Base-by-base conservation (phyloP, 2,113 vertebrate genomes). In the Crotalus viridis region DNA sequence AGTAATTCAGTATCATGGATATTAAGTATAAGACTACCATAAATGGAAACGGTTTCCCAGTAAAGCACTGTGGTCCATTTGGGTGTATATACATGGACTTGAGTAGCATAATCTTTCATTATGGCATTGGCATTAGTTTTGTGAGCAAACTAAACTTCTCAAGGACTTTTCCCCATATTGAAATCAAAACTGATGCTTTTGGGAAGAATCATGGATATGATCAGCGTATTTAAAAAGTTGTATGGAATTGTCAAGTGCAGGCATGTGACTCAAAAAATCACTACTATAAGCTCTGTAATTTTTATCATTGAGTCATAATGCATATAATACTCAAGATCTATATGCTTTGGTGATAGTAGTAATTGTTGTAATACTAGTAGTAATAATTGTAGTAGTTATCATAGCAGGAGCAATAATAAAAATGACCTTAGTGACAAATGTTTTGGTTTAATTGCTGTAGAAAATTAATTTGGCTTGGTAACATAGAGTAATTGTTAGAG, bases 21-120 rank as follows among this genome's bases (percentile, higher is more conserved):
- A 85, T 56, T 91, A 92, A 61, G 21, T 0, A 24, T 85, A 96
- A 88, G 74, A 96, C 94, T 64, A 93, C 97, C 96, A 94, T 97
- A 97, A 95, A 97, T 95, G 96, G 97, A 95, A 87, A 97, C 59
- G 88, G 95, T 96, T 96, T 95, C 95, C 90, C 64, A 69, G 69
- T n/a, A 91, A 91, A 91, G 87, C 74, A 74, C 90, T 94, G 94
- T 91, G 93, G 89, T 89, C 94, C 94, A 46, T 96, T 92, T 22
- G 94, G 92, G 0, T 61, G 85, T 93, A 95, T 94, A 94, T 96
- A 94, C 88, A 93, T 94, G 95, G 95, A 54, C 92, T 95, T 96
- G 39, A 86, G 89, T 89, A 85, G n/a, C 95, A 33, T 87, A 89
- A 61, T 91, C 93, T 81, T 94, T 92, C 92, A 51, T 95, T 94